A percentile compares a stretch with the other conserved stretches of the same genome.
Evolutionary conservation across 30 jellyfish, hydroid and myxozoan species (phyloP).

Genomic region (Clytia hemisphaerica): DNA sequence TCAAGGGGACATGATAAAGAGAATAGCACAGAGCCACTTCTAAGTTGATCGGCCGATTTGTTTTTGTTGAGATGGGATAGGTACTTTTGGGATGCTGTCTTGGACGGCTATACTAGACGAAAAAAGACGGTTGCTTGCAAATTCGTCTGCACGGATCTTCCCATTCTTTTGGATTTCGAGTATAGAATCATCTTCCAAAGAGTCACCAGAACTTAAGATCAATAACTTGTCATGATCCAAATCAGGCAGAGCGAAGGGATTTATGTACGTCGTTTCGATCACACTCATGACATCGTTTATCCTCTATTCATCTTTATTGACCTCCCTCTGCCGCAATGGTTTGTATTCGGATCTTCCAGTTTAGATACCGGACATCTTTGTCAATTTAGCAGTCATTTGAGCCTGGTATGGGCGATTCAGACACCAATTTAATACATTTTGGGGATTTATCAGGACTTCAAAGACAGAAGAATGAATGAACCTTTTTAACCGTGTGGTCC

Average conservation of each 20-base stretch:
- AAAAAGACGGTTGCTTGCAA: not conserved
- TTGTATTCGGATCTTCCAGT: constrained; percentile 2
- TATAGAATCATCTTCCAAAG: too few species aligned
- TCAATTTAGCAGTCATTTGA: constrained; percentile 3
- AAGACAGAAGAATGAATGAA: too few species aligned
- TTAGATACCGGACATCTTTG: constrained; percentile 13
- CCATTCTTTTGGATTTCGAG: constrained; percentile 3
- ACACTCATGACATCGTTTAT: constrained; percentile 12
- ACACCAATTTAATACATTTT: constrained; percentile 28
- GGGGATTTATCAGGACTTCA: too few species aligned
- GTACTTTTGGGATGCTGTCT: constrained; percentile 9
- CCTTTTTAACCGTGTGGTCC: too few species aligned
- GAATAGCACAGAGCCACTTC: constrained; percentile 24
- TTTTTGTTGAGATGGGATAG: constrained; percentile 9
- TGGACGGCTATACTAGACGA: constrained; percentile 1
- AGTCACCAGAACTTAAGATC: constrained; percentile 30
- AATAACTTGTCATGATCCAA: constrained; percentile 11
- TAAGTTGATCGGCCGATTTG: constrained; percentile 9
- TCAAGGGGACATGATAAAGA: constrained; percentile 32
- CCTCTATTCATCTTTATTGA: constrained; percentile 12
- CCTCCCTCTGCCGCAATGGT: constrained; percentile 31
- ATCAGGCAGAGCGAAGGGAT: constrained; percentile 37
- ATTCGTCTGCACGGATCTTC: constrained; percentile 22
- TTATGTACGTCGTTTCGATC: constrained; percentile 24
- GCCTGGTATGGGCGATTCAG: constrained; percentile 30